Evolutionary conservation across 53 echinoderm and acorn worm species (phyloP), one percentile per base, ranked within the genome.

Genomic region (Holothuria leucospilota): DNA sequence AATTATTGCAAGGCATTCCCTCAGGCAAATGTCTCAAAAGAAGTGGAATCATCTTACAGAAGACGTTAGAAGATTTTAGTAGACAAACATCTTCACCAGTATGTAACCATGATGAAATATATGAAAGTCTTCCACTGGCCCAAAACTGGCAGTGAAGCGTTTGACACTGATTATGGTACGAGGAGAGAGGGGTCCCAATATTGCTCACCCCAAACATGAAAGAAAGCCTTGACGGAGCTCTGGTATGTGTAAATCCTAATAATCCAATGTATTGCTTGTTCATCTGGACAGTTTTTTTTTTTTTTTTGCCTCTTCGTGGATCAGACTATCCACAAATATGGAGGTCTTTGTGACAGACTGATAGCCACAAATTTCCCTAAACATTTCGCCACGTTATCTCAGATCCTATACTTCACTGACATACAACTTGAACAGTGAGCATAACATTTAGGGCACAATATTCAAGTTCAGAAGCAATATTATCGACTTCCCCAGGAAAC

Each of bases 361-460:
- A 71, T 63, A 14, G 80, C 81, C 46, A 92, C 92, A 7, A 89
- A 92, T 26, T 69, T 92, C 0, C 41, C 89, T 24, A 92, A 92
- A 53, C 83, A 89, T 39, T 66, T 89, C 5, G 89, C 87, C 7
- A 88, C 86, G 20, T 15, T 84, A 20, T 89, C 89, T 12, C 92
- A 92, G 62, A 40, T 92, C 0, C 51, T 92, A 2, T 56, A 82
- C 41, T 25, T 90, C 56, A 82, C 86, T 20, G 34, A 52, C 18
- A 53, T 80, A 70, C 86, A 92, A 58, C 46, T 90, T 6, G 89
- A 92, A 59, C 92, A 86, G 20, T 62, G 89, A 13, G 92, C 92
- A 6, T 63, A 51, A 20, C 90, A 90, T 69, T 74, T 92, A 67
- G 89, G 89, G 0, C 92, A 92, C 52, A 46, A 90, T 27, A 81